Conservation (phyloP, 2,113 vertebrate genomes). For the Uria aalge region DNA sequence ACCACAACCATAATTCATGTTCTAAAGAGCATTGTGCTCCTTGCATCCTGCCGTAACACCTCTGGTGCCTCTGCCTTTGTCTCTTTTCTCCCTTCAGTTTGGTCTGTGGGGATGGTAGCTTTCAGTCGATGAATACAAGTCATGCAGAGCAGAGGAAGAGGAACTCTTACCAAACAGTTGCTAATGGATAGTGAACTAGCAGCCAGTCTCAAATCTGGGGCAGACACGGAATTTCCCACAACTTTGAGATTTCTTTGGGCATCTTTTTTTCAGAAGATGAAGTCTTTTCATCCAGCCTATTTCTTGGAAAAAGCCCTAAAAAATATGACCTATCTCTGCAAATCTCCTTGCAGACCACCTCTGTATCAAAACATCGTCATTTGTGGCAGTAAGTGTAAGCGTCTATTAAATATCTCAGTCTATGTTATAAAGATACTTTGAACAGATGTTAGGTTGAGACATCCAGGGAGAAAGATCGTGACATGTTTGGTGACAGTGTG, state of each 20-base stretch:
- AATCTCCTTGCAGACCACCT: neutral
- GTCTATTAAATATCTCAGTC: neutral
- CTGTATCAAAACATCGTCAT: neutral
- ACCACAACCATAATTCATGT: neutral
- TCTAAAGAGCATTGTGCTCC: neutral
- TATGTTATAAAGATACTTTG: neutral
- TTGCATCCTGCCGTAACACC: neutral
- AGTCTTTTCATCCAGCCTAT: neutral
- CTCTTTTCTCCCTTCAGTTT: neutral
- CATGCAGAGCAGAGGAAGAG: neutral
- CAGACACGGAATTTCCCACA: neutral
- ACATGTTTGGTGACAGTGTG: neutral
- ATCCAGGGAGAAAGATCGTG: neutral
- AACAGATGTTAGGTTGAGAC: constrained; percentile 23
- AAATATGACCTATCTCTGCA: neutral
- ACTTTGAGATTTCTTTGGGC: neutral
- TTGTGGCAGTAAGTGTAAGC: neutral
- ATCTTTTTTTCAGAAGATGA: neutral
- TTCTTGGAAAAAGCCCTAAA: neutral
- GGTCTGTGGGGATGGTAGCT: neutral
- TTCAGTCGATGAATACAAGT: neutral
- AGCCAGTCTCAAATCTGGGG: neutral
- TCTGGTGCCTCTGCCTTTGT: neutral
- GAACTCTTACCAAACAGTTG: neutral
- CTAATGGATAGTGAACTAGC: neutral